phyloP scores from a whole-genome alignment of 1,140 invertebrate genomes.

The Trachymyrmex cornetzi region DNA sequence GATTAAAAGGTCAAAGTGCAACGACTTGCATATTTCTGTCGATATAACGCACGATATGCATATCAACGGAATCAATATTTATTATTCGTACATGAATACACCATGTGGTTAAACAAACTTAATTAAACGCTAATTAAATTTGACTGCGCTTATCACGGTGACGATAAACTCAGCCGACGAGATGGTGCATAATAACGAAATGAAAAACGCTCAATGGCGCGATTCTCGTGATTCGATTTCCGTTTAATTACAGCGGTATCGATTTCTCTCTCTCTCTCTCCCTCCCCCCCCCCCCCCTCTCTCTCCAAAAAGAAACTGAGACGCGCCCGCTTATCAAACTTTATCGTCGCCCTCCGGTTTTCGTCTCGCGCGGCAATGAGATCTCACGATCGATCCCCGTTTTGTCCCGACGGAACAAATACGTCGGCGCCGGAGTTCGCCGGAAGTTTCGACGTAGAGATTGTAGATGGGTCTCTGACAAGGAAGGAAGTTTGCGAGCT shows the following conservation, averaged over 20 bases:
- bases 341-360: constrained; percentile 39
- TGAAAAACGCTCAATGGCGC: constrained; percentile 27
- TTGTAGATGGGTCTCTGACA: constrained; percentile 31
- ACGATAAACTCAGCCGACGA: not conserved
- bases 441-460: constrained; percentile 69
- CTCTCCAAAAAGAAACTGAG: constrained; percentile 7
- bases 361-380: constrained; percentile 40
- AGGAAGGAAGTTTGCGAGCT: constrained; percentile 20
- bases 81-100: constrained; percentile 24
- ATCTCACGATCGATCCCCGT: constrained; percentile 70
- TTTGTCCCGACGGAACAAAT: constrained; percentile 63
- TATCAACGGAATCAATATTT: constrained; percentile 23
- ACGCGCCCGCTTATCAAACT: constrained; percentile 55
- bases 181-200: not conserved
- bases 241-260: constrained; percentile 49
- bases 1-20: not conserved
- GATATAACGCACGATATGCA: not conserved
- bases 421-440: constrained; percentile 54
- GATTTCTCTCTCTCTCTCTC: not conserved
- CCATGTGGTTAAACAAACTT: constrained; percentile 16
- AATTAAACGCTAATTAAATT: constrained; percentile 53
- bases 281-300: too few species aligned
- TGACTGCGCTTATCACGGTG: constrained; percentile 41
- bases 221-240: constrained; percentile 41
- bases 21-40: not conserved